These are phyloP conservation scores for Drosophila mimetica DNA, from an alignment of 2,888 invertebrate genomes.

Conservation along the genomic window DNA sequence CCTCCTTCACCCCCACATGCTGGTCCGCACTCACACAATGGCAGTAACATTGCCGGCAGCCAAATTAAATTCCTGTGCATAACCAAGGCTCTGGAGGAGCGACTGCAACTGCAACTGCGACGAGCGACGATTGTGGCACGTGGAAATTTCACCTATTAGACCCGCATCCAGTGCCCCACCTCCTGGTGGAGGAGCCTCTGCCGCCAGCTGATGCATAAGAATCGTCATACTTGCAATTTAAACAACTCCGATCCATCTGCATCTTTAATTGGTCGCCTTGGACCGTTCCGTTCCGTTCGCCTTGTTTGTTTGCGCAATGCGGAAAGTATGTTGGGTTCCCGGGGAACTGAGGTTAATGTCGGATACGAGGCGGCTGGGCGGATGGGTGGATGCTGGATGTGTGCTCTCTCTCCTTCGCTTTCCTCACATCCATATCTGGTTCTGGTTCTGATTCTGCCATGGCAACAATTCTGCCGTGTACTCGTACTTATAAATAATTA, in stretches of 20 bases:
- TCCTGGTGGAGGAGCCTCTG: constrained; percentile 20
- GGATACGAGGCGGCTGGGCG: neutral
- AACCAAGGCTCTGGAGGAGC: constrained; percentile 59
- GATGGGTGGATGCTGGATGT: constrained; percentile 1
- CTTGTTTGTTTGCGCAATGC: constrained; percentile 54
- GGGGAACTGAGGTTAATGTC: neutral
- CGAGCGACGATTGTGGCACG: constrained; percentile 43
- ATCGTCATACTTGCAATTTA: constrained; percentile 77
- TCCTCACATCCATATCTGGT: constrained; percentile 18
- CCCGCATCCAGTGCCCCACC: constrained; percentile 48
- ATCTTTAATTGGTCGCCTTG: constrained; percentile 73
- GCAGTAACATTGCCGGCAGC: constrained; percentile 72
- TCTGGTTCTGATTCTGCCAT: constrained; percentile 22
- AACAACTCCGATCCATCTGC: constrained; percentile 79
- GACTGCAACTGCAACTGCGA: constrained; percentile 19
- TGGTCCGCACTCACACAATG: constrained; percentile 43
- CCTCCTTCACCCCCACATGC: constrained; percentile 7
- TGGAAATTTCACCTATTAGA: constrained; percentile 72
- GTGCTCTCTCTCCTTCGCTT: constrained; percentile 9
- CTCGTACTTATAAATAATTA: constrained; percentile 59
- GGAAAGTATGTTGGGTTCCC: constrained; percentile 38
- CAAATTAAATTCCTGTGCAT: constrained; percentile 81
- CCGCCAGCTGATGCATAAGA: constrained; percentile 75
- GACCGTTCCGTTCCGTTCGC: constrained; percentile 24
- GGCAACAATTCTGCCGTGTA: constrained; percentile 48